Evolutionary conservation across 2,113 vertebrate species (phyloP).

Genomic region (Helogale parvula): DNA sequence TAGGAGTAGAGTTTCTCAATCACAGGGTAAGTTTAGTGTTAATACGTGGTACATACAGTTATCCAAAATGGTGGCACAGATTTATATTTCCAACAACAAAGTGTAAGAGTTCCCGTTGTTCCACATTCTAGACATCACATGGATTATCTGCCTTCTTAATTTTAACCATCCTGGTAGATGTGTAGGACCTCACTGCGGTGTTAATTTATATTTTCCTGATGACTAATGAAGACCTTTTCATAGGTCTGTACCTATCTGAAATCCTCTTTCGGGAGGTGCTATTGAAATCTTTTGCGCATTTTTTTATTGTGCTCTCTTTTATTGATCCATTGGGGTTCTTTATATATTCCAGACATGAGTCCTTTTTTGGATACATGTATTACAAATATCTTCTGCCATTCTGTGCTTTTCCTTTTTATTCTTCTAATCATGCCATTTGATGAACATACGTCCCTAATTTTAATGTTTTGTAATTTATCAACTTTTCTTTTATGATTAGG

Average conservation of each 20-base stretch:
- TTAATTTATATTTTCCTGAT: not conserved
- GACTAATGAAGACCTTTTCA: not conserved
- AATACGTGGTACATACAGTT: not conserved
- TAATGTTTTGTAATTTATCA: not conserved
- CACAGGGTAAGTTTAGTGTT: not conserved
- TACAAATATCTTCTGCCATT: not conserved
- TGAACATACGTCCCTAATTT: not conserved
- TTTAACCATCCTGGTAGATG: not conserved
- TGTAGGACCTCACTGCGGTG: not conserved
- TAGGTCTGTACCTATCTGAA: not conserved
- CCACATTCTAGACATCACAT: not conserved
- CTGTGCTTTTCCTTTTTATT: not conserved
- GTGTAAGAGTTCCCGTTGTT: not conserved
- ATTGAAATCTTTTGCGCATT: not conserved
- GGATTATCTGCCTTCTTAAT: not conserved
- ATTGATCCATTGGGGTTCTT: not conserved
- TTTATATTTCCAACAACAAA: not conserved
- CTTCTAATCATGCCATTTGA: not conserved
- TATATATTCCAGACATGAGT: not conserved
- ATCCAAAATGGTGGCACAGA: not conserved
- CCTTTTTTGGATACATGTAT: not conserved
- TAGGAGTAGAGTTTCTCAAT: not conserved
- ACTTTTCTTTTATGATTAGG: not conserved
- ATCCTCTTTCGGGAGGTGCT: constrained; percentile 4
- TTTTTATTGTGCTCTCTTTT: not conserved